Base-by-base conservation (phyloP, 2,888 invertebrate genomes). In the Drosophila buzzatii region DNA sequence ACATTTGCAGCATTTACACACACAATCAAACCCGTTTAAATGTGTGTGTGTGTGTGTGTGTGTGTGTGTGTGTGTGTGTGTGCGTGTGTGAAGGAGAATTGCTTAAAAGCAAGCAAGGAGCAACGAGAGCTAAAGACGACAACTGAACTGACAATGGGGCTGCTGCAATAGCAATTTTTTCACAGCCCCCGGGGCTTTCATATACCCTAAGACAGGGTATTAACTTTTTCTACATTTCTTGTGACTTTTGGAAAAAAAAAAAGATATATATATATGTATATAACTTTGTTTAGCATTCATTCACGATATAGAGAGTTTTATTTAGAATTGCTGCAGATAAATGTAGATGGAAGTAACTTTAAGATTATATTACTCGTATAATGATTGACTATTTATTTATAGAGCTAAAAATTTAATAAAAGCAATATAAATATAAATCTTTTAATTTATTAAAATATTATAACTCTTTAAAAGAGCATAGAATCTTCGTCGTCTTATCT, bases 1-100 rank as follows among this genome's bases (percentile, higher is more conserved):
- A 80, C 79, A 81, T 82, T 86, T 81, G 79, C 76, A 76, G 76
- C 90, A 85, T 82, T 91, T 91, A 78, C 77, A 83, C 89, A 82
- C 83, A 90, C 90, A 80, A 81, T 80, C 70, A 78, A 73, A 67
- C 76, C 52, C 75, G 68, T 58, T 70, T 70, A 70, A 71, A 53
- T 42, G 33, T 41, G 47, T 5, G 14, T 1, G 37, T 47, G 35
- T 59, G 59, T 56, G 45, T 41, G 52, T 45, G 39, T 65, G 39
- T 44, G 44, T 56, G 55, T 56, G 49, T 33, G 52, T 64, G 45
- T 47, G 33, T 58, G 61, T 55, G 49, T 44, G 51, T 44, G 44
- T 69, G 42, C 42, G 44, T 55, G 56, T 56, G 52, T 33, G 52
- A 63, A 71, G 63, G 63, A 69, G 74, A 78, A 87, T 80, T 70